Percentiles rank a stretch among this genome's conserved stretches.
Evolutionary conservation across 2,888 invertebrate species (phyloP).

Genomic region (Thereva unica): DNA sequence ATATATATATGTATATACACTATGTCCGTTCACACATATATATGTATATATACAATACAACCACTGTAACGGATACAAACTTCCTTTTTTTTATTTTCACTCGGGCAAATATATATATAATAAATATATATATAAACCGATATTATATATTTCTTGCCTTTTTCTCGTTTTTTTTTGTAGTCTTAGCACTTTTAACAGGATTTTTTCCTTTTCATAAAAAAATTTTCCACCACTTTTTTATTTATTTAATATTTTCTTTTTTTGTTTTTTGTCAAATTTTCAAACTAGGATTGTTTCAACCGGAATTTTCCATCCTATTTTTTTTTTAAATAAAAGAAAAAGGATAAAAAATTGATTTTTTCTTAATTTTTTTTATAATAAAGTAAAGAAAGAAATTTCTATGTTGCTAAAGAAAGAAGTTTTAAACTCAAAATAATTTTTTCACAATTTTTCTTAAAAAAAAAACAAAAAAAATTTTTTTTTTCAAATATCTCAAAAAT

Average conservation of each 20-base stretch:
- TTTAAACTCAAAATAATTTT: no score
- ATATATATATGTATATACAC: no score
- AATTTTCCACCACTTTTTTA: neutral
- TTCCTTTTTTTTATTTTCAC: slow-evolving; percentile 30
- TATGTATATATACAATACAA: no score
- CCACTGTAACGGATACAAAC: slow-evolving; percentile 28
- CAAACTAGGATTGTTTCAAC: slow-evolving; percentile 43
- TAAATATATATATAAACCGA: slow-evolving; percentile 7
- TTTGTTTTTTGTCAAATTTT: slow-evolving; percentile 18
- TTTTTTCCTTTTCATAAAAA: slow-evolving; percentile 3
- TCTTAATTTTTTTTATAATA: neutral
- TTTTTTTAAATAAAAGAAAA: slow-evolving; percentile 13
- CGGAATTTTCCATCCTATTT: slow-evolving; percentile 44
- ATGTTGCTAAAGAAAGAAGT: no score
- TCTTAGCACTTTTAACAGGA: no score
- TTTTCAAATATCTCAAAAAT: no score
- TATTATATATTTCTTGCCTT: neutral
- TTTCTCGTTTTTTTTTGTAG: no score
- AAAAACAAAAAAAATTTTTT: no score
- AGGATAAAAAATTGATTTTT: slow-evolving; percentile 4
- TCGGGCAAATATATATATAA: slow-evolving; percentile 7
- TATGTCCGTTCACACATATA: slow-evolving; percentile 35
- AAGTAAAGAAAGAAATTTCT: no score
- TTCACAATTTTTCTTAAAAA: no score
- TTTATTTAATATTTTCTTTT: slow-evolving; percentile 36